Conservation (phyloP, 2,888 invertebrate genomes). For the Tipula lateralis region DNA sequence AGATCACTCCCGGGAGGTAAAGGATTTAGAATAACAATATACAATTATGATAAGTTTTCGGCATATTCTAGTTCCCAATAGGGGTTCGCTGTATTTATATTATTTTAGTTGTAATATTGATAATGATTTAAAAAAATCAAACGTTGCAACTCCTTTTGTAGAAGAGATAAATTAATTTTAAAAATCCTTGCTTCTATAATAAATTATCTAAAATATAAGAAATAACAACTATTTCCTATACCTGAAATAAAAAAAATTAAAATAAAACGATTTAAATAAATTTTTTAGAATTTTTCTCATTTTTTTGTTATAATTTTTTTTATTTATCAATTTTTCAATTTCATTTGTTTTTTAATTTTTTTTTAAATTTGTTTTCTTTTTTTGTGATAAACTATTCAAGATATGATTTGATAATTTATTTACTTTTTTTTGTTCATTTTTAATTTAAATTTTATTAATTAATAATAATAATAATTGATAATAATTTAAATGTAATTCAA, state of each 20-base stretch:
- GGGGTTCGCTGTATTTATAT: no score
- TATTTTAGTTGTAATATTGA: no score
- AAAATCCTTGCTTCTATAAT: no score
- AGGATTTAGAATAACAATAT: no score
- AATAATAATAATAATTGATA: not conserved
- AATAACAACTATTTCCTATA: not conserved
- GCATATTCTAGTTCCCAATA: no score
- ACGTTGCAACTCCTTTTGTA: no score
- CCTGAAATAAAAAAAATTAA: not conserved
- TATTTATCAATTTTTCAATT: not conserved
- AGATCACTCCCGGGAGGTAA: no score
- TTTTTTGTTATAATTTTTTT: not conserved
- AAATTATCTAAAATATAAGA: not conserved
- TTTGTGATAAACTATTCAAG: conserved; percentile 1
- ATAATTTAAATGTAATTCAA: conserved; percentile 15
- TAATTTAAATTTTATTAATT: conserved; percentile 13
- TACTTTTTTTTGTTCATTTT: not conserved
- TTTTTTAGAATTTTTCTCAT: not conserved
- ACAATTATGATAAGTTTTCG: no score
- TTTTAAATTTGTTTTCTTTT: not conserved
- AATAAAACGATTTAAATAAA: not conserved
- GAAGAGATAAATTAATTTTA: no score
- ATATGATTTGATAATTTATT: conserved; percentile 19
- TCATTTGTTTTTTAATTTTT: not conserved
- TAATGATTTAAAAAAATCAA: no score